A percentile compares a stretch with the other conserved stretches of the same genome.
Evolutionary conservation across 2,888 invertebrate species (phyloP).

Genomic region (Iphiclides podalirius): DNA sequence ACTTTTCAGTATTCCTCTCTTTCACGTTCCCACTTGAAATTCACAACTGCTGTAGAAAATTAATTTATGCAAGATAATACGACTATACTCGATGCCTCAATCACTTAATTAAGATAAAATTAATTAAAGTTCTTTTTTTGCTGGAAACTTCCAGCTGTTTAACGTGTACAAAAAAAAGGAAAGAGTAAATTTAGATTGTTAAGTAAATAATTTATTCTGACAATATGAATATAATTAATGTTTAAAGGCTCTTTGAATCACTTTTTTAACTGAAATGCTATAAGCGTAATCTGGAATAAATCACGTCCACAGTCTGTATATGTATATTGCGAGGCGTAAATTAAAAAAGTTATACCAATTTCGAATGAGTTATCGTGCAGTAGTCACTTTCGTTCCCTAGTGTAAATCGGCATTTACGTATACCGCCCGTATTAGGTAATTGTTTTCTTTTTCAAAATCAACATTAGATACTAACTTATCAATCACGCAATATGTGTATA

Average conservation of each 20-base stretch:
- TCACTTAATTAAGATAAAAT: constrained; percentile 7
- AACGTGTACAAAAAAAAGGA: neutral
- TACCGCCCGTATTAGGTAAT: constrained; percentile 7
- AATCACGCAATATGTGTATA: too few species aligned
- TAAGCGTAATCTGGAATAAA: constrained; percentile 60
- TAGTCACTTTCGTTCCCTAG: constrained; percentile 50
- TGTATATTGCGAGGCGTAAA: constrained; percentile 60
- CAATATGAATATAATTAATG: constrained; percentile 16
- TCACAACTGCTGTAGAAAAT: too few species aligned
- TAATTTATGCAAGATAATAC: too few species aligned
- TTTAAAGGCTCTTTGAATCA: constrained; percentile 28
- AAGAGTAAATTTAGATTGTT: neutral
- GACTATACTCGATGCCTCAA: too few species aligned
- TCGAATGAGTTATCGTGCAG: constrained; percentile 74
- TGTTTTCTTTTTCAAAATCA: constrained; percentile 11
- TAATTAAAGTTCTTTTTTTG: constrained; percentile 1
- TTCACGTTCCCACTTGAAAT: too few species aligned
- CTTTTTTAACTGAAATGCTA: constrained; percentile 41
- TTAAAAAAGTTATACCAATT: constrained; percentile 76
- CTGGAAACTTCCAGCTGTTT: too few species aligned
- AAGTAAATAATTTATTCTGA: constrained; percentile 5
- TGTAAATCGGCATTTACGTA: constrained; percentile 32
- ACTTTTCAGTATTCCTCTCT: neutral
- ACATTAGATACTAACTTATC: too few species aligned
- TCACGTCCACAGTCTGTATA: constrained; percentile 64